A percentile compares a stretch with the other conserved stretches of the same genome.
Evolutionary conservation across 1,140 invertebrate genomes (phyloP).

Genomic region (Aporrectodea caliginosa): DNA sequence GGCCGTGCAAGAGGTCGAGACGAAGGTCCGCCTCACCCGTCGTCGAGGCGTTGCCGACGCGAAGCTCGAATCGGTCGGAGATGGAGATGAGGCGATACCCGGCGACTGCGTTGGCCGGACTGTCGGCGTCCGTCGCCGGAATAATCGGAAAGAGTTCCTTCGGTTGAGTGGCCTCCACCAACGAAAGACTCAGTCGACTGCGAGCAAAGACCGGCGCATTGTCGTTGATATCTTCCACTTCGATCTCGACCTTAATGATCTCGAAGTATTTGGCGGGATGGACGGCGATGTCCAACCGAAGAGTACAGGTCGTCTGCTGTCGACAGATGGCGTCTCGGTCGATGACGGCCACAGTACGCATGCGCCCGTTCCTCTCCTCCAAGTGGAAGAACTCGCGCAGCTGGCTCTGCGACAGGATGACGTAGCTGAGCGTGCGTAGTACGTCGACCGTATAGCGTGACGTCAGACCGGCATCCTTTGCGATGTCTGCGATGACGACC

Average conservation of each 20-base stretch:
- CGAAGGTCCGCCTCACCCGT: constrained; percentile 5
- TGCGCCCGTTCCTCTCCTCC: background rate
- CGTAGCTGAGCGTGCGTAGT: background rate
- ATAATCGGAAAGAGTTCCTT: background rate
- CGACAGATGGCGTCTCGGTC: background rate
- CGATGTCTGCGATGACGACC: background rate
- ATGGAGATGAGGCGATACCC: background rate
- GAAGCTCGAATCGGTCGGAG: constrained; percentile 22
- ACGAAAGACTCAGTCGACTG: background rate
- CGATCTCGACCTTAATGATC: constrained; percentile 3
- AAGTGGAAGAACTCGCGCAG: constrained; percentile 8
- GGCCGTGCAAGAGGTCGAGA: constrained; percentile 14
- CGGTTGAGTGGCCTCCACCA: background rate
- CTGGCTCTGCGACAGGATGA: background rate
- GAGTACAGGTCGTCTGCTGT: background rate
- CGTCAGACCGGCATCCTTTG: background rate
- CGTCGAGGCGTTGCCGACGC: constrained; percentile 4
- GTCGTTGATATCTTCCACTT: constrained; percentile 13
- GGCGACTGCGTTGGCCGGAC: background rate
- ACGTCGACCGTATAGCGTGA: background rate
- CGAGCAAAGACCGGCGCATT: constrained; percentile 15
- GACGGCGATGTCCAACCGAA: background rate
- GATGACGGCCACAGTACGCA: background rate
- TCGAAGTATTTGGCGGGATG: constrained; percentile 13
- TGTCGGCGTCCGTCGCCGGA: constrained; percentile 4